Evolutionary conservation across 2,888 invertebrate species (phyloP), one percentile per base, ranked within the genome.

Genomic region (Cacoxenus indagator): DNA sequence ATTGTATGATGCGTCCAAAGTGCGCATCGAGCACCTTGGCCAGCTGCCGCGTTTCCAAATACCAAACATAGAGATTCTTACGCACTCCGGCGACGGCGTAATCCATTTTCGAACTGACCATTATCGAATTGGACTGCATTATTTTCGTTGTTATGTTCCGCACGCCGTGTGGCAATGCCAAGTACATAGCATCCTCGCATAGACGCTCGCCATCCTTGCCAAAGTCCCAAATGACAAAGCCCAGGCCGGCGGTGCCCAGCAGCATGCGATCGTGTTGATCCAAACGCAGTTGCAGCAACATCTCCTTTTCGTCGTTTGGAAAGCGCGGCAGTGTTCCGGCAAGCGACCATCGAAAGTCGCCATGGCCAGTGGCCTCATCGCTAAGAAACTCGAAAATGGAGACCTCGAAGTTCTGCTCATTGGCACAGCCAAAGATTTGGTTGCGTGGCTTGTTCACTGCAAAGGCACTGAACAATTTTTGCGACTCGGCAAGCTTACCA

Each of bases 71-170:
- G 0, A 99, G 90, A 86, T 94, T 97, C 87, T 98, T 98, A 76
- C 96, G 92, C 1, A 99, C 97, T 1, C 98, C 98, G 45, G 98
- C 98, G 0, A 99, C 96, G 0, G 97, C 96, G 84, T 96, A 98
- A 81, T 95, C 94, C 78, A 94, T 93, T 70, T 94, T 93, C 37
- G 95, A 95, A 77, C 97, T 97, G 73, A 99, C 91, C 91, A 96
- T 96, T 64, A 97, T 93, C 0, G 97, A 95, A 86, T 96, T 97
- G 0, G 96, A 96, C 75, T 93, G 92, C 79, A 96, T 92, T 90
- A 97, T 95, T 87, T 94, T 95, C 0, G 96, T 96, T 2, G 96
- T 95, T 64, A 98, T 98, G 84, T 98, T 98, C 55, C 97, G 90
- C 4, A 96, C 95, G 0, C 96, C 96, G 83, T 96, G 95, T 0